These are phyloP conservation scores for Meloidogyne floridensis DNA, from an alignment of 1,140 invertebrate species.

Conservation along the genomic window DNA sequence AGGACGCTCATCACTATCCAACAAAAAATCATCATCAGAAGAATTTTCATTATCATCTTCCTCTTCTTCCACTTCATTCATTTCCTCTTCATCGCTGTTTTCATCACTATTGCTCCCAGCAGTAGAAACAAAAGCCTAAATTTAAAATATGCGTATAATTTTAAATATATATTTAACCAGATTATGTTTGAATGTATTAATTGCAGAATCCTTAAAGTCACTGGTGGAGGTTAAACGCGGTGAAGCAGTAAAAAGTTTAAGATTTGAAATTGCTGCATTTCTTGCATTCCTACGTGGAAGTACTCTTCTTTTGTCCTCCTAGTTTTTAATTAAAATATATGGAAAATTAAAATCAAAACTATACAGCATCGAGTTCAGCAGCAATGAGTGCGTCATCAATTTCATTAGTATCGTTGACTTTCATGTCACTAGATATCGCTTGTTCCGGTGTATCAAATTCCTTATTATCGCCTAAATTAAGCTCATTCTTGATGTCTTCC, in stretches of 20 bases:
- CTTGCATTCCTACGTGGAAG: conserved; percentile 47
- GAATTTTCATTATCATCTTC: conserved; percentile 50
- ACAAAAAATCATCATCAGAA: conserved; percentile 42
- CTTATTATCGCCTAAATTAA: conserved; percentile 3
- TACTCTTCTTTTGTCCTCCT: conserved; percentile 49
- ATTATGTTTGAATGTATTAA: conserved; percentile 16
- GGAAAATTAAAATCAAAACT: neutral
- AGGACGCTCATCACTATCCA: conserved; percentile 23
- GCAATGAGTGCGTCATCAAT: conserved; percentile 28
- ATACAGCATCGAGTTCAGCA: conserved; percentile 21
- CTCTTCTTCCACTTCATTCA: conserved; percentile 50
- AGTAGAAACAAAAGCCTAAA: conserved; percentile 20
- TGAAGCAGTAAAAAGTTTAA: conserved; percentile 42
- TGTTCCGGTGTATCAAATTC: neutral
- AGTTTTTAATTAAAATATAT: neutral
- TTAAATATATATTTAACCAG: neutral
- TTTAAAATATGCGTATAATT: neutral
- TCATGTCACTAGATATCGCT: neutral
- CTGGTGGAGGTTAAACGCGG: neutral
- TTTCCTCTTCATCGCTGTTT: conserved; percentile 37
- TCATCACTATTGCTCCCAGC: conserved; percentile 30
- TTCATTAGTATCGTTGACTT: neutral
- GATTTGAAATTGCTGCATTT: conserved; percentile 45
- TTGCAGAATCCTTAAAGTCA: conserved; percentile 20
- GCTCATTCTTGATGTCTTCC: conserved; percentile 17